Evolutionary conservation across 2,797 vertebrate species (phyloP), one percentile per base, ranked within the genome.

Genomic region (Eutrigla gurnardus): DNA sequence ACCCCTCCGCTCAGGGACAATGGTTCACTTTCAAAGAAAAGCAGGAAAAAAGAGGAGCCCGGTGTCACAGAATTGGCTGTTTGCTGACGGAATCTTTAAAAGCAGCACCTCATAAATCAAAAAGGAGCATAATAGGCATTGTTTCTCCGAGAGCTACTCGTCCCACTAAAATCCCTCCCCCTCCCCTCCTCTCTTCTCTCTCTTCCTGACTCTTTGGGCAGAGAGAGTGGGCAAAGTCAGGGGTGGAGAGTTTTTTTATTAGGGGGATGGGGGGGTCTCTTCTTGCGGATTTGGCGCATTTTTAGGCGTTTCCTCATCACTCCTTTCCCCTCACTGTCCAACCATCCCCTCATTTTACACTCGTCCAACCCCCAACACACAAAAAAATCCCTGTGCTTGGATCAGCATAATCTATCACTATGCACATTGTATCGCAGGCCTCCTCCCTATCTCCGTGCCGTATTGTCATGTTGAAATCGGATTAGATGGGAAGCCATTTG

Each of bases 71-170:
- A 86, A 87, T 90, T 89, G 91, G 87, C 93, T 93, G 93, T 94
- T 94, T 93, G 93, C 93, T 91, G 92, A 93, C 83, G 62, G 92
- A 88, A 93, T 88, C 86, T 92, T 92, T 92, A 80, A 94, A 90
- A 94, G 94, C 88, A 78, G 90, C 84, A 94, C 92, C 94, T 94
- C 94, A 95, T 95, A 95, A 96, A 96, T 96, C 95, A 95, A 94
- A 94, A 87, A 82, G 46, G 80, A 91, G 91, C 85, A 95, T 91
- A 93, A 93, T 94, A 69, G 93, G 53, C 84, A 93, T 95, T 95
- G 93, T 94, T 91, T 86, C 82, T 71, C 85, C 55, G 65, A 92
- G 88, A 85, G 88, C 86, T 77, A 83, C 87, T 90, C 88, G 88
- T 89, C 86, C 81, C 80, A 70, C 82, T 86, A 73, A 88, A 87